Base-by-base conservation (phyloP, 1,140 invertebrate genomes). In the Platyura marginata region DNA sequence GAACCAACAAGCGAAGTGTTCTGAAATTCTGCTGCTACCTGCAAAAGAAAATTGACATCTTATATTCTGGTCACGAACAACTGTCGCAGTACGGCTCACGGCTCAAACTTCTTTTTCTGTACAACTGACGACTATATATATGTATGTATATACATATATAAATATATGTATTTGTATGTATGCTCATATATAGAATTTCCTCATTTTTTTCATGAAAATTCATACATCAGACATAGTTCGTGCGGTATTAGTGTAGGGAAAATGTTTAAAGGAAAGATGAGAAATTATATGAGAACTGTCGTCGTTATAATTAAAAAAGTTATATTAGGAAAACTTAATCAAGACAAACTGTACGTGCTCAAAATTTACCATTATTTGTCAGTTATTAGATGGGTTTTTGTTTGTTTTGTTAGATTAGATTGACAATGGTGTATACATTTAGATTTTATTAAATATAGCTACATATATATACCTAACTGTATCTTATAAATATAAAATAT, bases 281-380 rank as follows among this genome's bases (percentile, higher is more conserved):
- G 18, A 38, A 38, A 38, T 38, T 38, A 38, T 38, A 38, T 18
- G 11, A 38, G 36, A 38, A 38, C 36, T 38, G 36, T 38, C 36
- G 36, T 38, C 36, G 36, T 18, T 38, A 38, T 38, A 38, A 38
- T 38, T 38, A 38, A 38, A 38, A 38, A 38, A 38, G 36, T 38
- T 38, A 38, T 38, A 38, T 38, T 18, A 18, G 36, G 36, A 38
- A 38, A 38, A 38, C 36, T 38, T 38, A 38, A 38, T 38, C 36
- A 38, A 38, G 36, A 38, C 36, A 38, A 38, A 38, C 15, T 38
- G 36, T 38, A 38, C 36, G 36, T 38, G 36, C 36, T 18, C 10
- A 21, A 38, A 38, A 38, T 34, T 34, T 34, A 34, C 16, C 32
- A 34, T 34, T 34, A 34, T 34, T 34, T 34, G 32, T 34, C 16